These are phyloP conservation scores for Macrochelys suwanniensis DNA, from an alignment of 2,797 vertebrate genomes.

Conservation along the genomic window DNA sequence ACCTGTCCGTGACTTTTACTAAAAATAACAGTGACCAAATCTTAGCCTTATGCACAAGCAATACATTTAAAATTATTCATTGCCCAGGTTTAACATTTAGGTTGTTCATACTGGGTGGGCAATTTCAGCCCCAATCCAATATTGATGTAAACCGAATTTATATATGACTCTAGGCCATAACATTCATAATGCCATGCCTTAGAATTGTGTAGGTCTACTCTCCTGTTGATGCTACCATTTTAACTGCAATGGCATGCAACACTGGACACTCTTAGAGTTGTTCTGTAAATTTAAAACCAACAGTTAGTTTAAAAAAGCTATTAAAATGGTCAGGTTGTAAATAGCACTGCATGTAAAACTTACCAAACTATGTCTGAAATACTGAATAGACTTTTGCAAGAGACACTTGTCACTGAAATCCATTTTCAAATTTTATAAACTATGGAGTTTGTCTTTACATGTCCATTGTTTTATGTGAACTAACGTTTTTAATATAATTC, in stretches of 20 bases:
- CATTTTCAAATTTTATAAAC: constrained; percentile 11
- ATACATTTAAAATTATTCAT: not conserved
- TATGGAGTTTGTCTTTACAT: constrained; percentile 5
- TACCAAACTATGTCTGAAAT: not conserved
- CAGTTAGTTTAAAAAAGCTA: not conserved
- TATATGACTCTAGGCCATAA: not conserved
- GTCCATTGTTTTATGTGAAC: constrained; percentile 18
- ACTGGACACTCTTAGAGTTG: not conserved
- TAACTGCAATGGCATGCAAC: not conserved
- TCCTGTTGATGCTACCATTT: not conserved
- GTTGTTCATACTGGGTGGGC: not conserved
- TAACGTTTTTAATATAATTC: constrained; percentile 41
- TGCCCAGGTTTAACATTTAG: no score
- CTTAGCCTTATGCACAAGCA: not conserved
- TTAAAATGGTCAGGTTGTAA: constrained; percentile 3
- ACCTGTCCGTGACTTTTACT: no score
- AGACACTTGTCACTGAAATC: not conserved
- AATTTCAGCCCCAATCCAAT: not conserved
- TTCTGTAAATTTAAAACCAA: constrained; percentile 11
- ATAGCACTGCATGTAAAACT: constrained; percentile 44
- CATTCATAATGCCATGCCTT: not conserved
- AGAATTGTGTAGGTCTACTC: not conserved
- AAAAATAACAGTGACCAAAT: no score
- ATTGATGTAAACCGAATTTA: not conserved
- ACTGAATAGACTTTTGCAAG: not conserved